A percentile compares a stretch with the other conserved stretches of the same genome.
Conservation (phyloP, 2,888 invertebrate genomes). For the Acleris emargana region DNA sequence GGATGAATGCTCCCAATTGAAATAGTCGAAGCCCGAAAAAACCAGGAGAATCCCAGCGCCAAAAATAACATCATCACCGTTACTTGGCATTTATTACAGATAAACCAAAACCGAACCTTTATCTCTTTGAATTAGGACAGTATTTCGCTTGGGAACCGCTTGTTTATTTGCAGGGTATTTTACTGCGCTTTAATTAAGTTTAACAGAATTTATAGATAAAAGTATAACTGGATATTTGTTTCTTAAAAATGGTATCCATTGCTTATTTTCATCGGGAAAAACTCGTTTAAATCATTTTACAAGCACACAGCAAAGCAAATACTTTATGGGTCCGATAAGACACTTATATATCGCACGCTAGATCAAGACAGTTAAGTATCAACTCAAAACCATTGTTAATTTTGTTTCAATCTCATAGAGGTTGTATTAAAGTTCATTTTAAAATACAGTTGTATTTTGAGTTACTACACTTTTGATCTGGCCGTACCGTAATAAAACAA, state of each 20-base stretch:
- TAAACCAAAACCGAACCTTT: not conserved
- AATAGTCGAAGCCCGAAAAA: slow-evolving; percentile 38
- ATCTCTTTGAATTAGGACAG: not conserved
- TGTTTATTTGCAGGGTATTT: slow-evolving; percentile 22
- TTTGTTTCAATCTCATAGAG: no score
- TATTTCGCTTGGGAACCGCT: not conserved
- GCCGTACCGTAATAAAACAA: no score
- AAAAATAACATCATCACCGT: slow-evolving; percentile 7
- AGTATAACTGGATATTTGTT: not conserved
- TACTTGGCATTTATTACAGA: slow-evolving; percentile 1
- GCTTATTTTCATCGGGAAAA: not conserved
- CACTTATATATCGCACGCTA: no score
- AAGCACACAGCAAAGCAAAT: no score
- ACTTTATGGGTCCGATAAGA: no score
- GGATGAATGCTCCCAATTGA: slow-evolving; percentile 44
- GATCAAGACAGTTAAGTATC: no score
- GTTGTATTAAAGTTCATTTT: no score
- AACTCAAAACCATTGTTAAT: no score
- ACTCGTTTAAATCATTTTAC: no score
- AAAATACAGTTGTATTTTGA: no score
- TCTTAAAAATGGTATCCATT: not conserved
- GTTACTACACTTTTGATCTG: no score
- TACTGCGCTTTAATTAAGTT: slow-evolving; percentile 31
- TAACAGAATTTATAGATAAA: slow-evolving; percentile 2
- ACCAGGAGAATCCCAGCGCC: slow-evolving; percentile 2